Conservation (phyloP, 2,797 vertebrate species). For the Trachurus trachurus region DNA sequence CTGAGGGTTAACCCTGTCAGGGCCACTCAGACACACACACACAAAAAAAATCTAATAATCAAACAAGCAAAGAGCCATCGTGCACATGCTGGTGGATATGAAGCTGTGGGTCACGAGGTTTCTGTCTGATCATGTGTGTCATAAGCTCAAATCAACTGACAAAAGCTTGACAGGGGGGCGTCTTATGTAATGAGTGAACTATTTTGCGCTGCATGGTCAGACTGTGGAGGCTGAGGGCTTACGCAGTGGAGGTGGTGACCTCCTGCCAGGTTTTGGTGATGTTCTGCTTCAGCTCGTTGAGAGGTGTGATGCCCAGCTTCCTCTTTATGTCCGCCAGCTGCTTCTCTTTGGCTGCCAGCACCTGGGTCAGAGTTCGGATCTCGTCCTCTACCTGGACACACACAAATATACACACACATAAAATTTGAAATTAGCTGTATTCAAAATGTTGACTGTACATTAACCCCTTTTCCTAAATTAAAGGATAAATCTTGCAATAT, state of each 20-base stretch:
- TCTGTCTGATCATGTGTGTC: not conserved
- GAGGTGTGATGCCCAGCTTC: constrained; percentile 92
- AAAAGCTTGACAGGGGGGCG: not conserved
- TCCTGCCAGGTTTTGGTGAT: constrained; percentile 95
- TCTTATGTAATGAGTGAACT: not conserved
- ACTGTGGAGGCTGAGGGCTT: constrained; percentile 67
- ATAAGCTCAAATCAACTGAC: not conserved
- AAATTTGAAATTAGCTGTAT: not conserved
- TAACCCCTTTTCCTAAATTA: not conserved
- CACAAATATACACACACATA: constrained; percentile 27
- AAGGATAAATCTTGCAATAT: not conserved
- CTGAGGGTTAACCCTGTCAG: constrained; percentile 7
- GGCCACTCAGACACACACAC: not conserved
- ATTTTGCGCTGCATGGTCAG: too few species aligned
- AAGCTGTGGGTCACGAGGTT: not conserved
- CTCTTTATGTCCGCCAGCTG: constrained; percentile 93
- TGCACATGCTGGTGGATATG: not conserved
- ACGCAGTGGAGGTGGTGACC: constrained; percentile 94
- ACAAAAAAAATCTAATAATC: not conserved
- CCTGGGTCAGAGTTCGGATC: constrained; percentile 95
- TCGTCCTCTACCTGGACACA: constrained; percentile 95
- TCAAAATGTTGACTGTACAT: not conserved
- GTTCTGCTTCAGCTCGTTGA: constrained; percentile 95
- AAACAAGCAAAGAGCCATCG: not conserved
- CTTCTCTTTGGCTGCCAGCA: constrained; percentile 94